Base-by-base conservation (phyloP, 2,888 invertebrate species). In the Lapara coniferarum region DNA sequence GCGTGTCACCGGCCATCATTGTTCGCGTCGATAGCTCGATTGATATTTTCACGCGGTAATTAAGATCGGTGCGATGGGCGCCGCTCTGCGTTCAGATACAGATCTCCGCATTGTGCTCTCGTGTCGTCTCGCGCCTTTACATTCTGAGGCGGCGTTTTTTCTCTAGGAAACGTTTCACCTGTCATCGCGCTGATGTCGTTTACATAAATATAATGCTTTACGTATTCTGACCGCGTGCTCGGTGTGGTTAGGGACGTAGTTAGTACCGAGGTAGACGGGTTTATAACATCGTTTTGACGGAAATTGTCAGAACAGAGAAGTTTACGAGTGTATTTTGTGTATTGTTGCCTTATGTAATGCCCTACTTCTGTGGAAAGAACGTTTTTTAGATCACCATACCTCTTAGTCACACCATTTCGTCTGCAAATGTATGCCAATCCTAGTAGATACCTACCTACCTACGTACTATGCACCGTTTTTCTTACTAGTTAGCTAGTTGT, bases 31-130 rank as follows among this genome's bases (percentile, higher is more conserved):
- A 91, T 89, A 90, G 89, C 81, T 85, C 83, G 84, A 91, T 91
- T 89, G 89, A 91, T 91, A 91, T 89, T 89, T 90, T 90, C 91
- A 90, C 88, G 86, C 83, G 81, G 87, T 90, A 91, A 92, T 92
- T 92, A 91, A 83, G 91, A 91, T 92, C 87, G 77, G 74, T 83
- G 78, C 81, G 92, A 91, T 92, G 89, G 89, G 82, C 74, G 75
- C 30, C 77, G 79, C 81, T 81, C 79, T 79, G 80, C 78, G 81
- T 57, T 30, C 30, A 1, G 63, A 63, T 63, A 63, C 19, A 19
- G 44, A 63, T 63, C 63, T 57, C 57, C 46, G 49, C 63, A 63
- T 63, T 63, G 63, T 63, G 19, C 63, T 63, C 46, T 63, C 63
- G 63, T 63, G 63, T 84, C 79, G 79, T 83, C 84, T 78, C 82